Evolutionary conservation across 2,888 invertebrate species (phyloP).

Genomic region (Cremastobaeus sp.): DNA sequence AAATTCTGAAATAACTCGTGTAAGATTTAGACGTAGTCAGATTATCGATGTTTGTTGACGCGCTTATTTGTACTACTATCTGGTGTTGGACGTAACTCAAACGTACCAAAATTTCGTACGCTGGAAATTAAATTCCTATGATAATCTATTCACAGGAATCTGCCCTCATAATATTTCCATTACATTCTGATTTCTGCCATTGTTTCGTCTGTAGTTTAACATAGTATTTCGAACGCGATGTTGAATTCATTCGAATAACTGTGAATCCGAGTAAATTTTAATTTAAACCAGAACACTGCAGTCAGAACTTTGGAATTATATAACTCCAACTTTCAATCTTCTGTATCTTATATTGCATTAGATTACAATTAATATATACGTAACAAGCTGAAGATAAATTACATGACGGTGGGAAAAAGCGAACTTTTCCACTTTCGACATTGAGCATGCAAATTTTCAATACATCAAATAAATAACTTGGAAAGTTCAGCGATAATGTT

Average conservation of each 20-base stretch:
- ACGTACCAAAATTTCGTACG: constrained; percentile 19
- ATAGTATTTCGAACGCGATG: neutral
- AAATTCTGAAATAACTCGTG: constrained; percentile 12
- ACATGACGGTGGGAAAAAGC: too few relatives aligned
- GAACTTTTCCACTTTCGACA: too few relatives aligned
- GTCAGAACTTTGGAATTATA: too few relatives aligned
- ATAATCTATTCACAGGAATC: constrained; percentile 25
- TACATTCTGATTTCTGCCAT: constrained; percentile 11
- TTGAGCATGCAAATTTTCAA: too few relatives aligned
- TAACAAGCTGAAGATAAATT: too few relatives aligned
- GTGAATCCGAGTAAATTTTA: too few relatives aligned
- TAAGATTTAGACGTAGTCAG: constrained; percentile 1
- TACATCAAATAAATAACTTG: constrained; percentile 14
- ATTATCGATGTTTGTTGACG: constrained; percentile 21
- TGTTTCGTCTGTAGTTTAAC: constrained; percentile 1
- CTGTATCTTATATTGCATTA: too few relatives aligned
- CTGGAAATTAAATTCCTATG: constrained; percentile 30
- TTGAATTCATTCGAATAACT: neutral
- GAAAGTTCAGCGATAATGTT: constrained; percentile 23
- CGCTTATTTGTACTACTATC: constrained; percentile 17
- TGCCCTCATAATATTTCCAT: constrained; percentile 15
- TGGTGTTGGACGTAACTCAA: constrained; percentile 6
- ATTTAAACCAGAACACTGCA: too few relatives aligned
- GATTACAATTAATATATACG: too few relatives aligned
- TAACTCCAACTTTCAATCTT: too few relatives aligned